phyloP scores from a whole-genome alignment of 2,113 vertebrate species.

The Cyprichromis sp. region DNA sequence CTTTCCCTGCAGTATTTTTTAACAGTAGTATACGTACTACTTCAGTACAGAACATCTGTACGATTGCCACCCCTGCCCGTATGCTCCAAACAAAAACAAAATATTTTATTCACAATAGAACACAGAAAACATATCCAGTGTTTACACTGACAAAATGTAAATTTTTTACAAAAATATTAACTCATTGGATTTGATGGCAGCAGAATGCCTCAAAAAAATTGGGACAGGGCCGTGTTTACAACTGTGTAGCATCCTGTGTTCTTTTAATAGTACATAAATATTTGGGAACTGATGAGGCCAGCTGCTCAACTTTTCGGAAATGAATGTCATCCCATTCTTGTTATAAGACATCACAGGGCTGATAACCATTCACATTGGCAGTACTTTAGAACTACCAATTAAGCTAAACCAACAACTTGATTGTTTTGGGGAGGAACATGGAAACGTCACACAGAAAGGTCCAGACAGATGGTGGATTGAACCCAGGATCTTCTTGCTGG shows the following conservation, averaged over 20 bases:
- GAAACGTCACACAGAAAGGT: not conserved
- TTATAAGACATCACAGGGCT: not conserved
- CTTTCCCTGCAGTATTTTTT: not conserved
- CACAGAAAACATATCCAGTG: not conserved
- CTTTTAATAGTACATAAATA: not conserved
- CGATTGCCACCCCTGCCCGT: not conserved
- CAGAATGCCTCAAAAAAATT: not conserved
- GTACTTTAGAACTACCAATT: not conserved
- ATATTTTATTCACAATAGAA: not conserved
- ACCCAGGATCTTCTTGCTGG: not conserved
- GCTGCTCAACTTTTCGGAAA: not conserved
- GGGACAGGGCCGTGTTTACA: not conserved
- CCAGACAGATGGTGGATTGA: not conserved
- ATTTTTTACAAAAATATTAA: not conserved
- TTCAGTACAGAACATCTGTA: not conserved
- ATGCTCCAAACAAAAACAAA: not conserved
- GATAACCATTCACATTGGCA: not conserved
- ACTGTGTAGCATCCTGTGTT: not conserved
- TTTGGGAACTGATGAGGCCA: not conserved
- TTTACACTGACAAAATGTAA: not conserved
- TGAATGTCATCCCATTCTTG: not conserved
- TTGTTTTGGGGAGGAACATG: not conserved
- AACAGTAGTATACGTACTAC: not conserved
- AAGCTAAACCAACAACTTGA: not conserved
- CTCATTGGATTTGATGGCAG: not conserved